These are phyloP conservation scores for Pteronura brasiliensis DNA, from an alignment of 2,113 vertebrate species.

Conservation along the genomic window DNA sequence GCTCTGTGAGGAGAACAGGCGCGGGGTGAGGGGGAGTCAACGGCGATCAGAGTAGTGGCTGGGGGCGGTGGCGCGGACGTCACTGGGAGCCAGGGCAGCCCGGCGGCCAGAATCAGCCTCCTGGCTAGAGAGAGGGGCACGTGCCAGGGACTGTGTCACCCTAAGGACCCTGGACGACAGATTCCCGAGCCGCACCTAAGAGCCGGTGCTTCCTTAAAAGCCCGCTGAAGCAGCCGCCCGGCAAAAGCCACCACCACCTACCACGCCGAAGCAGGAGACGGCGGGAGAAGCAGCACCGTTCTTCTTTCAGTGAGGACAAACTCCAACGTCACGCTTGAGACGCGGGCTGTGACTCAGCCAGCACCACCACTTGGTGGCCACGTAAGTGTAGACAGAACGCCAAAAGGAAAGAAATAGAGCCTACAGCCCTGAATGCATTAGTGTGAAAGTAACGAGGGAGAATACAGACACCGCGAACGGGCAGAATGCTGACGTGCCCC, in stretches of 20 bases:
- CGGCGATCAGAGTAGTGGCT: fast-evolving
- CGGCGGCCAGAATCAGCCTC: fast-evolving
- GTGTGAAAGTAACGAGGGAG: neutral
- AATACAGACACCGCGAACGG: fast-evolving
- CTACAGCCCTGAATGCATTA: fast-evolving
- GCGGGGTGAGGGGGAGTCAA: fast-evolving
- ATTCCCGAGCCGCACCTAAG: fast-evolving
- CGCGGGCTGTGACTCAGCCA: neutral
- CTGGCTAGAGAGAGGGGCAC: fast-evolving
- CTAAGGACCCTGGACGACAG: fast-evolving
- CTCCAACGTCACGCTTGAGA: fast-evolving
- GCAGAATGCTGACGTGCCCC: fast-evolving
- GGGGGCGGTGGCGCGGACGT: fast-evolving
- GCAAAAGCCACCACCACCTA: neutral
- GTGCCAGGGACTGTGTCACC: fast-evolving
- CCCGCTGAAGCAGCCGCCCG: fast-evolving
- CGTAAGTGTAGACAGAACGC: fast-evolving
- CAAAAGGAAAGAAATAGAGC: fast-evolving
- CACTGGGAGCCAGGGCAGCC: too few species aligned
- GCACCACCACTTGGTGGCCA: neutral
- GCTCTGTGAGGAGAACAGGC: fast-evolving
- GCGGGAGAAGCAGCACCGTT: fast-evolving
- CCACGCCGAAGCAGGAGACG: fast-evolving
- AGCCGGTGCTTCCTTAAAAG: fast-evolving
- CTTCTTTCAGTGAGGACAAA: neutral